Percentiles rank a stretch among this genome's conserved stretches.
Conservation (phyloP, 1,140 invertebrate species). For the Pararge aegeria region DNA sequence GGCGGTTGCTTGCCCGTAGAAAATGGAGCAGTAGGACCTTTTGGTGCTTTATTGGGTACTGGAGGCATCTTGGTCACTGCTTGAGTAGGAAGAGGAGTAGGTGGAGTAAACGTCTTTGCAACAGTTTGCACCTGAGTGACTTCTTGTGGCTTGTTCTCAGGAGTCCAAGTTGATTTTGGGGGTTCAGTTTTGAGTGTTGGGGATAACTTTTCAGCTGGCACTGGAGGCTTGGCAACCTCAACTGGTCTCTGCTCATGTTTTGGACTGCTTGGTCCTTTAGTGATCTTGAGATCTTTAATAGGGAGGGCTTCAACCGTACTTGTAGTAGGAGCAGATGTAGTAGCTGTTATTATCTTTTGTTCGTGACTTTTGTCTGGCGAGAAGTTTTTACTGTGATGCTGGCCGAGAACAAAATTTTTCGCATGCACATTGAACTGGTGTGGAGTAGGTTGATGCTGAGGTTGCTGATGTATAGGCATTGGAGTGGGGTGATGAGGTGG, state of each 20-base stretch:
- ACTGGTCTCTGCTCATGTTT: conserved; percentile 53
- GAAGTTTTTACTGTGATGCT: conserved; percentile 60
- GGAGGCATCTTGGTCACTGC: conserved; percentile 45
- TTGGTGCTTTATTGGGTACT: conserved; percentile 50
- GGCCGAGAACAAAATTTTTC: conserved; percentile 74
- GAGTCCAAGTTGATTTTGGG: conserved; percentile 59
- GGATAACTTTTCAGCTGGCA: conserved; percentile 50
- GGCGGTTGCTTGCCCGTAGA: conserved; percentile 55
- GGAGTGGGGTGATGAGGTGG: conserved; percentile 56
- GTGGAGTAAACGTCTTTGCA: conserved; percentile 49
- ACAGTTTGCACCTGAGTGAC: conserved; percentile 32
- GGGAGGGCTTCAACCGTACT: conserved; percentile 55
- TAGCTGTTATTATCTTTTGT: conserved; percentile 38
- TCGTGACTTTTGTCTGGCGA: conserved; percentile 60
- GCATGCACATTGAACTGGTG: conserved; percentile 78
- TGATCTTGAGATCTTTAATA: conserved; percentile 76
- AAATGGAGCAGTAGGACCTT: conserved; percentile 64
- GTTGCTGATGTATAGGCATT: conserved; percentile 52
- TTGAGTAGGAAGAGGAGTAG: conserved; percentile 35
- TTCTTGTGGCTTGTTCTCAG: conserved; percentile 48
- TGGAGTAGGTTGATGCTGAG: conserved; percentile 51
- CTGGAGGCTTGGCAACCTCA: conserved; percentile 43
- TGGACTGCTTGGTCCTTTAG: conserved; percentile 62
- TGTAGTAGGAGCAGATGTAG: conserved; percentile 37
- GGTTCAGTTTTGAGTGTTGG: conserved; percentile 54